phyloP scores from a whole-genome alignment of 2,888 invertebrate species.

The Antheraea assamensis region DNA sequence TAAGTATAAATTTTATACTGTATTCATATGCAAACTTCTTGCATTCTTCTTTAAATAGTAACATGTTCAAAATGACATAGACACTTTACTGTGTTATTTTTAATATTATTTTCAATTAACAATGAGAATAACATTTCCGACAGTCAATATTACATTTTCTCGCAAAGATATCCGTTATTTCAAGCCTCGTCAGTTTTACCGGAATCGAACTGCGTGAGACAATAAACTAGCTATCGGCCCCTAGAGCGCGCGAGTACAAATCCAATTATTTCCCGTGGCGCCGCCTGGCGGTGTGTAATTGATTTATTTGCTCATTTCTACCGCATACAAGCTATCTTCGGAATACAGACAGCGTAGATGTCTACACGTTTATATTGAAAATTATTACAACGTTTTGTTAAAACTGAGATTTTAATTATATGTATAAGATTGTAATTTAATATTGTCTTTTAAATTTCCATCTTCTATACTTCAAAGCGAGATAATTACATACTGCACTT shows the following conservation, averaged over 20 bases:
- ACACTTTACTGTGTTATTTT: not conserved
- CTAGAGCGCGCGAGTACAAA: slow-evolving; percentile 65
- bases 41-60: not conserved
- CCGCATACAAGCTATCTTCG: slow-evolving; percentile 53
- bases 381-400: not conserved
- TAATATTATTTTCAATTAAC: not conserved
- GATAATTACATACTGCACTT: not conserved
- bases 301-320: slow-evolving; percentile 76
- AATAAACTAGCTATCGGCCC: slow-evolving; percentile 65
- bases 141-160: slow-evolving; percentile 14
- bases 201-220: slow-evolving; percentile 60
- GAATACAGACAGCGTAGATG: slow-evolving; percentile 41
- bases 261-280: slow-evolving; percentile 73
- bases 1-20: not conserved
- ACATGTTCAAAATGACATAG: not conserved
- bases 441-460: not conserved
- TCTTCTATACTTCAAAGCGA: not conserved
- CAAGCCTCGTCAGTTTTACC: slow-evolving; percentile 46
- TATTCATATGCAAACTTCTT: not conserved
- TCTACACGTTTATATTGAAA: slow-evolving; percentile 33
- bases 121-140: not conserved
- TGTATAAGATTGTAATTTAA: not conserved
- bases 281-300: slow-evolving; percentile 69
- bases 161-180: slow-evolving; percentile 25
- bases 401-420: not conserved